Evolutionary conservation across 1,140 invertebrate species (phyloP), one percentile per base, ranked within the genome.

Genomic region (Pogonomyrmex californicus): DNA sequence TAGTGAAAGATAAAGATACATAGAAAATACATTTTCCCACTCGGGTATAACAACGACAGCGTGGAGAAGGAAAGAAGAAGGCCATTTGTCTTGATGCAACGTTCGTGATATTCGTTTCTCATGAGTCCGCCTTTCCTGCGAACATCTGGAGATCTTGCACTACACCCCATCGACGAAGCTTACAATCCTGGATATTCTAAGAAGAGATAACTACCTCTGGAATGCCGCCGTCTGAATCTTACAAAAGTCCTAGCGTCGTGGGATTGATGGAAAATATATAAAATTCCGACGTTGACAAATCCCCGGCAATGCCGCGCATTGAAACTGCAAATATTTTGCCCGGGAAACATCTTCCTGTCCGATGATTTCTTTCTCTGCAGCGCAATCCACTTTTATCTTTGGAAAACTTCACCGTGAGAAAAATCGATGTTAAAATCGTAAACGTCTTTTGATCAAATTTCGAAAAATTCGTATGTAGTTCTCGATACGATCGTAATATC

Each of bases 401-500:
- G 47, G 23, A 30, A 81, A 56, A 68, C 30, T 49, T 1, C 47
- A 41, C 38, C 9, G 51, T 41, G 66, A 47, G 30, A 12, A 54
- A 75, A 75, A 73, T 38, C 38, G n/a, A 75, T 9, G 41, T 60
- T 60, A 75, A 60, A 44, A 36, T 49, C 17, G 30, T 38, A 73
- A 83, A 60, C 30, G 44, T 60, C 5, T 60, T 60, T 33, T 30
- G n/a, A 47, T 38, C 10, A 33, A 17, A 54, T 41, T n/a, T 12
- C 36, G 68, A 75, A 49, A 73, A 75, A 83, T 73, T 83, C 41
- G 36, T 60, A 75, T 73, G 10, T 58, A 83, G 17, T 44, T 62
- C 33, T 75, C 23, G 87, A 63, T 87, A 85, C 56, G 36, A 56
- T 65, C 58, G 88, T 77, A 82, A 90, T 89, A 87, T 89, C 86